phyloP scores from a whole-genome alignment of 2,888 invertebrate genomes.

The Operophtera brumata region DNA sequence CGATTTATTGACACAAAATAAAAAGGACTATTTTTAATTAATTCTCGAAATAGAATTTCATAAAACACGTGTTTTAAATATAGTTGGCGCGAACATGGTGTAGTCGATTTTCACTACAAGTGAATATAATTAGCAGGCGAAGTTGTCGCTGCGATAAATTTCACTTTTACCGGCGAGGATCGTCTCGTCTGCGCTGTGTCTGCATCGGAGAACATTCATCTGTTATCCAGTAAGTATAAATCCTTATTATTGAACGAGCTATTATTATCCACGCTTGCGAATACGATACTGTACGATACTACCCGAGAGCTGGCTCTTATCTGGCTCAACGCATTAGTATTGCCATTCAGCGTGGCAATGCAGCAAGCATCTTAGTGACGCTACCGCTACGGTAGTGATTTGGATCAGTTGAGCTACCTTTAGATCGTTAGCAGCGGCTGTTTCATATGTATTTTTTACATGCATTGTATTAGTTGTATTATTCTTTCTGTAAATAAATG shows the following conservation, averaged over 20 bases:
- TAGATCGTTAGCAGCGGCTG: too few relatives aligned
- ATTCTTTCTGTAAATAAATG: too few relatives aligned
- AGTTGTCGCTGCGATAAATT: conserved; percentile 60
- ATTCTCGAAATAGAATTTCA: conserved; percentile 44
- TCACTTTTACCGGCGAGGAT: conserved; percentile 72
- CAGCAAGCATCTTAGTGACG: too few relatives aligned
- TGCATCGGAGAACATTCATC: conserved; percentile 54
- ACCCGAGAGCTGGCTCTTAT: too few relatives aligned
- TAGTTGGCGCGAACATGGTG: conserved; percentile 69
- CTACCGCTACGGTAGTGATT: too few relatives aligned
- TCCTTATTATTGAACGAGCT: conserved; percentile 23
- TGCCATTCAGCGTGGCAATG: too few relatives aligned
- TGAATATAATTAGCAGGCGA: conserved; percentile 65
- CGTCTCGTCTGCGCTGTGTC: conserved; percentile 59
- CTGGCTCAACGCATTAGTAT: too few relatives aligned
- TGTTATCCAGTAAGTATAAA: conserved; percentile 62
- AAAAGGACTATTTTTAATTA: conserved; percentile 44
- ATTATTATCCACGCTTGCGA: conserved; percentile 17
- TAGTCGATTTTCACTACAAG: conserved; percentile 67
- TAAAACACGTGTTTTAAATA: conserved; percentile 70
- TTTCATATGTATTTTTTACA: too few relatives aligned
- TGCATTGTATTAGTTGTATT: too few relatives aligned
- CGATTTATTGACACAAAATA: conserved; percentile 48
- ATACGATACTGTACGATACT: conserved; percentile 8
- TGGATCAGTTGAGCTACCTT: too few relatives aligned